Evolutionary conservation across 1,140 invertebrate genomes (phyloP), one percentile per base, ranked within the genome.

Genomic region (Drosophila fuyamai): DNA sequence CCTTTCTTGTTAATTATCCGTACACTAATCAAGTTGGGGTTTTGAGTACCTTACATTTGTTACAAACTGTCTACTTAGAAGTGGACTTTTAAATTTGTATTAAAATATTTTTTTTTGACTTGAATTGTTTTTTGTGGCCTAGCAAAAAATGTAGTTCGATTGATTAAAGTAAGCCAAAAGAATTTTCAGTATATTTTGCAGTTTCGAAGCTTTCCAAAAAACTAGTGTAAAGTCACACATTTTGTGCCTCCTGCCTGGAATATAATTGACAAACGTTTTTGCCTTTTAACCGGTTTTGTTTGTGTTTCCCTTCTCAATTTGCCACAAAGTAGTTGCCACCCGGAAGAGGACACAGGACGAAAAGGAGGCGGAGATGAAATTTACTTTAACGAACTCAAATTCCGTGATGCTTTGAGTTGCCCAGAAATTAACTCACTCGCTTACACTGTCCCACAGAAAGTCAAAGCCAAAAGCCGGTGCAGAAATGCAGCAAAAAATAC

Each of bases 401-500:
- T 71, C 68, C 65, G 44, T 71, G 66, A 70, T 57, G 50, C 68
- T 67, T 71, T 71, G 68, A 57, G 27, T 50, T 71, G 68, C 51
- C 27, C 68, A 71, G 44, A 70, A 71, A 71, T 71, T 71, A 71
- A 71, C 68, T 71, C 53, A 71, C 65, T 71, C 51, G 66, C 43
- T 70, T 70, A 71, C 43, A 55, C 36, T 71, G 66, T 40, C 66
- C 29, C 53, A 71, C 36, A 71, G 51, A 58, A 58, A 71, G 65
- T 58, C 65, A 71, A 71, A 71, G 68, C 44, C 29, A 36, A 58
- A 57, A 71, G 66, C 66, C 53, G 54, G 44, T 70, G 51, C 66
- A 71, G 66, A 71, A 57, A 50, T 71, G 65, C 66, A 71, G 53
- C 53, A 71, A 71, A 71, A 84, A 80, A 80, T 67, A 59, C 55